Evolutionary conservation across 2,113 vertebrate species (phyloP).

Genomic region (Lepus timidus): DNA sequence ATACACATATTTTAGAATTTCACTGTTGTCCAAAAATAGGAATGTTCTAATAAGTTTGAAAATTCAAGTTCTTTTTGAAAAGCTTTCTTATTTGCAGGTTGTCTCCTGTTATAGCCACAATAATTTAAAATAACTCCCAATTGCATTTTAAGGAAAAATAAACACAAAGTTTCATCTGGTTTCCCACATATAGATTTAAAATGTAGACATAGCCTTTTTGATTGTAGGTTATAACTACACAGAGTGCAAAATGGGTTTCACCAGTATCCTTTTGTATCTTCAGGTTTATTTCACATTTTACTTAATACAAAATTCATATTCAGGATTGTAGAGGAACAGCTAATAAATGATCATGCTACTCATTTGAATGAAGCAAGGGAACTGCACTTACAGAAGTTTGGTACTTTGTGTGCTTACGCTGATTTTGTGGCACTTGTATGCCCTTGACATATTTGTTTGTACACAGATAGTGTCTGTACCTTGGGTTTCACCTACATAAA

Average conservation of each 20-base stretch:
- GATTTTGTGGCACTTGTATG: background rate
- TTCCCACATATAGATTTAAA: constrained; percentile 57
- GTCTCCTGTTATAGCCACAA: background rate
- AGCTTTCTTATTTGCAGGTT: constrained; percentile 10
- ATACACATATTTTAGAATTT: constrained; percentile 24
- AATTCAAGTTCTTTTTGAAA: constrained; percentile 10
- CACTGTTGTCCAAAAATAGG: constrained; percentile 18
- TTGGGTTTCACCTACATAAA: constrained; percentile 63
- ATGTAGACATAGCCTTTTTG: constrained; percentile 60
- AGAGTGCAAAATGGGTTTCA: background rate
- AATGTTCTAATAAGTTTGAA: constrained; percentile 36
- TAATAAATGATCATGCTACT: constrained; percentile 35
- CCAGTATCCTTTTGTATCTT: constrained; percentile 6
- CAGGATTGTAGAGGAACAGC: constrained; percentile 62
- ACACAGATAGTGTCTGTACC: background rate
- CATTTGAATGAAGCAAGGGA: constrained; percentile 58
- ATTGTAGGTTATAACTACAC: constrained; percentile 59
- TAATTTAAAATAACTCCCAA: constrained; percentile 24
- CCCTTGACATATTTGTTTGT: constrained; percentile 47
- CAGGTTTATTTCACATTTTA: constrained; percentile 46
- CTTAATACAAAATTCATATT: constrained; percentile 67
- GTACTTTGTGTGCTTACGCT: constrained; percentile 53
- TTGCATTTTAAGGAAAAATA: constrained; percentile 54
- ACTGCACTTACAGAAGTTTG: constrained; percentile 58
- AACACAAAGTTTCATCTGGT: background rate